Evolutionary conservation across 2,888 invertebrate genomes (phyloP).

Genomic region (Calameuta filiformis): DNA sequence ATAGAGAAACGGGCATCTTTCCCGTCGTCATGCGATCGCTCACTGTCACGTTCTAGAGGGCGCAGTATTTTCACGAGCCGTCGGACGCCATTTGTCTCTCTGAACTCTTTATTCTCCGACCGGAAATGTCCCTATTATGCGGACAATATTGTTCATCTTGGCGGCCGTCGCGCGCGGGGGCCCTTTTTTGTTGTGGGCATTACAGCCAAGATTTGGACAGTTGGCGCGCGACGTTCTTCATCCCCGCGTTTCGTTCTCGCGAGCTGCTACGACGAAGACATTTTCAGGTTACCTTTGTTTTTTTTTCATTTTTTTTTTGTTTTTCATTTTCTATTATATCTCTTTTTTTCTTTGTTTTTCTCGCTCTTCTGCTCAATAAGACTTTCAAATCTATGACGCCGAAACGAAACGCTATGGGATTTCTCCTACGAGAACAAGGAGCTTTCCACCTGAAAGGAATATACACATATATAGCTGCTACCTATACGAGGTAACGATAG

Average conservation of each 20-base stretch:
- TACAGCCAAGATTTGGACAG: constrained; percentile 1
- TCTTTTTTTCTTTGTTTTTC: background rate
- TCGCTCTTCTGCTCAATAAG: background rate
- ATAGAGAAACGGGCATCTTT: background rate
- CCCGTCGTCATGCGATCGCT: constrained; percentile 14
- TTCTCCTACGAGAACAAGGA: background rate
- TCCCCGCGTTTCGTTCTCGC: background rate
- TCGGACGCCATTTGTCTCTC: constrained; percentile 19
- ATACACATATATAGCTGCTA: background rate
- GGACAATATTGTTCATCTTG: constrained; percentile 13
- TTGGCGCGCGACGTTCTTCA: background rate
- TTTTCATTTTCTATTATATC: background rate
- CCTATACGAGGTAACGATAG: background rate
- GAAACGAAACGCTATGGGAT: background rate
- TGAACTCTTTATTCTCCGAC: constrained; percentile 23
- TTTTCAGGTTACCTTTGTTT: background rate
- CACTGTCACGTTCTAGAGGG: constrained; percentile 17
- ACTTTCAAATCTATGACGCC: background rate
- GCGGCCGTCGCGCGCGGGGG: background rate
- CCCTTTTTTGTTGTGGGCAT: background rate
- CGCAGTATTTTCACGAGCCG: constrained; percentile 23
- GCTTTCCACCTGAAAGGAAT: background rate
- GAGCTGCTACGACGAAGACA: background rate
- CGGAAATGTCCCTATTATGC: constrained; percentile 27
- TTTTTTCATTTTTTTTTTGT: too few relatives aligned